Conservation (phyloP, 2,888 invertebrate genomes). For the Caenorhabditis sp. region DNA sequence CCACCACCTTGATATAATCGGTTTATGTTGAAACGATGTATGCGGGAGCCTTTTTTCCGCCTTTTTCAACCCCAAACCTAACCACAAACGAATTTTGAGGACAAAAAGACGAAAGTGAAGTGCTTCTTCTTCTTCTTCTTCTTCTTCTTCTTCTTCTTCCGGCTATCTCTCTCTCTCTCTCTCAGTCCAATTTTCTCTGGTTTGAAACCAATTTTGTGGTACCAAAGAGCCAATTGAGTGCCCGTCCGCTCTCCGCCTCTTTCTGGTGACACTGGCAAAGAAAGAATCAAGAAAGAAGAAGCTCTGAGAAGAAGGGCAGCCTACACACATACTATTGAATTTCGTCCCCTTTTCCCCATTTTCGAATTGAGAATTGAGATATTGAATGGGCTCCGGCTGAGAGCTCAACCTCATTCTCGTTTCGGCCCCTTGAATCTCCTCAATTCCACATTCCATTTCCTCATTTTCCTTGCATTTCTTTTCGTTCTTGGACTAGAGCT, state of each 20-base stretch:
- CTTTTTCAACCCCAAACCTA: too few species aligned
- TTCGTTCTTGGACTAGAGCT: too few species aligned
- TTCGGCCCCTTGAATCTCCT: too few species aligned
- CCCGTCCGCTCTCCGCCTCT: too few species aligned
- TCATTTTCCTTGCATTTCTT: too few species aligned
- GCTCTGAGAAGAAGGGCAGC: background rate
- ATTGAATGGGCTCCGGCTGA: background rate
- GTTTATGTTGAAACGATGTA: conserved; percentile 47
- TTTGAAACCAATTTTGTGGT: conserved; percentile 6
- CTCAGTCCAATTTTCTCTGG: too few species aligned
- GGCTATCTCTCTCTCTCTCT: background rate
- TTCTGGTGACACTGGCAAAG: too few species aligned
- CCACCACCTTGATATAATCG: conserved; percentile 37
- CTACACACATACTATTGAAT: background rate
- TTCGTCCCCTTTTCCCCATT: background rate
- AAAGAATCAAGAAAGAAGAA: background rate
- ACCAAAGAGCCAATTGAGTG: background rate
- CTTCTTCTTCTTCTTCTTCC: background rate
- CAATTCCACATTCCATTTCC: too few species aligned
- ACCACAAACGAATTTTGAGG: too few species aligned
- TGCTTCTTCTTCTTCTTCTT: background rate
- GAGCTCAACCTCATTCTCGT: background rate
- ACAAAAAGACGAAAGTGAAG: background rate
- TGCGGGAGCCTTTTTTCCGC: conserved; percentile 9
- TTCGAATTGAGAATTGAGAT: conserved; percentile 8